Evolutionary conservation across 2,888 invertebrate species (phyloP), one percentile per base, ranked within the genome.

Genomic region (Apotomis betuletana): DNA sequence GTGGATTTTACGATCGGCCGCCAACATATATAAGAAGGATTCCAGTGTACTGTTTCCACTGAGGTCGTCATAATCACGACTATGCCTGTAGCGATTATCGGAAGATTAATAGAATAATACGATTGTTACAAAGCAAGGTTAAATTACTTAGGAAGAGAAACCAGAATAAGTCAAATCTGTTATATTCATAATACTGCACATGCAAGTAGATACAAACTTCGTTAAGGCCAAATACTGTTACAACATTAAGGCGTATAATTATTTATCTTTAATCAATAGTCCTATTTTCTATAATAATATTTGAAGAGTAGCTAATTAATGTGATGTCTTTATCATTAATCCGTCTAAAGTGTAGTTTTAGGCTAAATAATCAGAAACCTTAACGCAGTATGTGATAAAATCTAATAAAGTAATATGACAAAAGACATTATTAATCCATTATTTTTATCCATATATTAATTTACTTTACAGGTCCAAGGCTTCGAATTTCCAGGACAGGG

Each of bases 401-500:
- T 1, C 41, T 2, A 41, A 6, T 6, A 6, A 41, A 6, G 4
- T 41, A 41, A 41, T 41, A 41, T 41, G 6, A 41, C 41, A 41
- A 41, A 41, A 41, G 6, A 6, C 41, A 41, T 27, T 27, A 27
- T 27, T 27, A 27, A 27, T 27, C 2, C 27, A 27, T 27, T 27
- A 27, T 27, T 27, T 27, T 27, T 27, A 27, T 13, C 41, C 44
- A 44, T n/a, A n/a, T 3, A 13, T 9, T 38, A 9, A n/a, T 36
- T 73, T 75, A 74, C 79, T 74, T 94, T 94, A 67, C 90, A 96
- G 96, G 87, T 95, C 60, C 80, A 86, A 57, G 94, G 94, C 1
- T 89, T 91, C 65, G 85, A 92, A 61, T 89, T 96, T 71, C 94
- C 95, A 5, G 90, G 91, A 38, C 93, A 94, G 4, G 96, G 96